Evolutionary conservation across 1,140 invertebrate species (phyloP).

Genomic region (Amyelois transitella): DNA sequence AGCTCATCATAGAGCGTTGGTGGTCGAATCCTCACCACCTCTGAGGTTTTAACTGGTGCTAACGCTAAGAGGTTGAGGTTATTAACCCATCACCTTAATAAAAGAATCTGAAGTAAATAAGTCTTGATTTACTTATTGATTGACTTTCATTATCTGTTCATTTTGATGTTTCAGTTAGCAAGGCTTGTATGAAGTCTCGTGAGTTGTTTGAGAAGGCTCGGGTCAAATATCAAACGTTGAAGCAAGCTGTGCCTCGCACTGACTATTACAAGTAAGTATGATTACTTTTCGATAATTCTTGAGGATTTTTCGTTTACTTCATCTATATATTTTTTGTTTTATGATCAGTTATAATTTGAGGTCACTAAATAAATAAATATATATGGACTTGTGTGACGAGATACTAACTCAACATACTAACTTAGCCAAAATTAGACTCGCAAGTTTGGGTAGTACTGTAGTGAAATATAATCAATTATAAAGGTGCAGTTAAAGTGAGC

Average conservation of each 20-base stretch:
- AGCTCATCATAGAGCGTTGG: too few relatives aligned
- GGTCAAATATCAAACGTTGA: constrained; percentile 41
- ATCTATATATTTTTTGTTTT: neutral
- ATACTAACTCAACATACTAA: too few relatives aligned
- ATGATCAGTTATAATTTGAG: too few relatives aligned
- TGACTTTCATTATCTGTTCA: too few relatives aligned
- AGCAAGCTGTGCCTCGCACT: constrained; percentile 37
- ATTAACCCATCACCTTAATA: neutral
- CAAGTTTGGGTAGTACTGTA: too few relatives aligned
- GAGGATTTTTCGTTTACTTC: neutral
- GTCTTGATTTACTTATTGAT: neutral
- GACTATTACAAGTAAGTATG: constrained; percentile 57
- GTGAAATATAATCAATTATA: too few relatives aligned
- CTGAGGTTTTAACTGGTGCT: neutral
- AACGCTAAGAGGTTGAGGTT: neutral
- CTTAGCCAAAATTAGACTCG: too few relatives aligned
- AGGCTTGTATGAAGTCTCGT: constrained; percentile 43
- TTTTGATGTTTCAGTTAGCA: constrained; percentile 31
- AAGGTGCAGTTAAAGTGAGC: too few relatives aligned
- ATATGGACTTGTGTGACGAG: neutral
- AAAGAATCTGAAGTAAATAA: neutral
- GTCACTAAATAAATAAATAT: too few relatives aligned
- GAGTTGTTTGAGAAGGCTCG: constrained; percentile 47
- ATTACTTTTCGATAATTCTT: neutral
- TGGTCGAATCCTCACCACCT: too few relatives aligned